phyloP scores from a whole-genome alignment of 2,113 vertebrate species.

The Prietella phreatophila region DNA sequence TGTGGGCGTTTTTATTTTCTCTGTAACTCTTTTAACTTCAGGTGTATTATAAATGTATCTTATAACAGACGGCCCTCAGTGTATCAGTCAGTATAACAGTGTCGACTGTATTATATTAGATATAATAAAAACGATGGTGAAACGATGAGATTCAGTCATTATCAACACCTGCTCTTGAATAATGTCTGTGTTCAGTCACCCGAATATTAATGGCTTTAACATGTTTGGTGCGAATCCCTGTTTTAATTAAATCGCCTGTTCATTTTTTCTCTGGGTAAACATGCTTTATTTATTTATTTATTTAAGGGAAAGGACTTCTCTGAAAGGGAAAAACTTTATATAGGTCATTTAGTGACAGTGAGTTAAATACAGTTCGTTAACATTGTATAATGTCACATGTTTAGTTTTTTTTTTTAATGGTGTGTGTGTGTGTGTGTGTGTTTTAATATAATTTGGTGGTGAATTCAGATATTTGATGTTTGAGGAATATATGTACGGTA shows the following conservation, averaged over 20 bases:
- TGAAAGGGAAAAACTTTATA: neutral
- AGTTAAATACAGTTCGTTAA: neutral
- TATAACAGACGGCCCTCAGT: neutral
- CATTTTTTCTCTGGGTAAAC: neutral
- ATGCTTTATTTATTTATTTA: neutral
- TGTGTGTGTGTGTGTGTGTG: neutral
- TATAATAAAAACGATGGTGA: neutral
- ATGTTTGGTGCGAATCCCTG: neutral
- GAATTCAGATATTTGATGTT: neutral
- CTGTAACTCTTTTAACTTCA: neutral
- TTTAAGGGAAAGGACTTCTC: neutral
- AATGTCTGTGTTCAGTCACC: neutral
- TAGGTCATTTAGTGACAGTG: neutral
- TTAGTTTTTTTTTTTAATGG: neutral
- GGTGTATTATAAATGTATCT: neutral
- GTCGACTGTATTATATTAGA: neutral
- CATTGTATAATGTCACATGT: neutral
- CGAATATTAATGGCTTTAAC: neutral
- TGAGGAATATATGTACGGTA: neutral
- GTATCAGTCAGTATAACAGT: neutral
- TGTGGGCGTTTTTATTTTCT: neutral
- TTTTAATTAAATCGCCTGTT: slow-evolving; percentile 7
- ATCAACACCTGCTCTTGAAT: neutral
- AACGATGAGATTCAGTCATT: neutral
- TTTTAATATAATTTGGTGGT: neutral